A percentile compares a stretch with the other conserved stretches of the same genome.
Evolutionary conservation across 92 coral and sea anemone species (phyloP).

Genomic region (Bergia sp.): DNA sequence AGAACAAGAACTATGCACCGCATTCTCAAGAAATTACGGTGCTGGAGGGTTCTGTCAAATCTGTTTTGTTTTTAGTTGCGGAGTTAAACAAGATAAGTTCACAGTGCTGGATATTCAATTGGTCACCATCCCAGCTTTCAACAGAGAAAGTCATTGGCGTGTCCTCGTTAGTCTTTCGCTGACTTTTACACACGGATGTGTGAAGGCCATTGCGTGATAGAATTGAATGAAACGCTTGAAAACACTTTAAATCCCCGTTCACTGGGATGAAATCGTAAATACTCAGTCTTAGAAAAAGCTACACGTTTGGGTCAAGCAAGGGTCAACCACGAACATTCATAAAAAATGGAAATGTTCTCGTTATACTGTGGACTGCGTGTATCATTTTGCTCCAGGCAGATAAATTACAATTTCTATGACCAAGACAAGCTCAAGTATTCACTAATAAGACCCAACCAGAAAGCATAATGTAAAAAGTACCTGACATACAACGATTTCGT

Average conservation of each 20-base stretch:
- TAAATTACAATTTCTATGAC: background rate
- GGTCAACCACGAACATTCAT: constrained; percentile 2
- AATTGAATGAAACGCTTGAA: background rate
- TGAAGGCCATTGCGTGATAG: background rate
- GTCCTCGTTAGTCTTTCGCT: background rate
- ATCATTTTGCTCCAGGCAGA: background rate
- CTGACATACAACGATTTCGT: background rate
- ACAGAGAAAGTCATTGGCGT: background rate
- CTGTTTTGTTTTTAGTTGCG: background rate
- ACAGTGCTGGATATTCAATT: background rate
- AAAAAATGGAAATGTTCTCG: constrained; percentile 5
- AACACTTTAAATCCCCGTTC: background rate
- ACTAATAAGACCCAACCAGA: background rate
- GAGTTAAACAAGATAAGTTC: background rate
- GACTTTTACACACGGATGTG: background rate
- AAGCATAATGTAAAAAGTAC: background rate
- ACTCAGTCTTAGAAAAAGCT: background rate
- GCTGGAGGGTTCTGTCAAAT: background rate
- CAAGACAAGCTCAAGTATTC: background rate
- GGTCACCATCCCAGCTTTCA: background rate
- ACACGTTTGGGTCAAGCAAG: constrained; percentile 29
- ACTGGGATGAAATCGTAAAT: background rate
- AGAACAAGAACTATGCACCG: background rate
- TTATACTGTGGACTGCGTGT: background rate
- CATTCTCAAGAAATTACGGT: background rate